Evolutionary conservation across 1,140 invertebrate genomes (phyloP).

Genomic region (Adoxophyes honmai): DNA sequence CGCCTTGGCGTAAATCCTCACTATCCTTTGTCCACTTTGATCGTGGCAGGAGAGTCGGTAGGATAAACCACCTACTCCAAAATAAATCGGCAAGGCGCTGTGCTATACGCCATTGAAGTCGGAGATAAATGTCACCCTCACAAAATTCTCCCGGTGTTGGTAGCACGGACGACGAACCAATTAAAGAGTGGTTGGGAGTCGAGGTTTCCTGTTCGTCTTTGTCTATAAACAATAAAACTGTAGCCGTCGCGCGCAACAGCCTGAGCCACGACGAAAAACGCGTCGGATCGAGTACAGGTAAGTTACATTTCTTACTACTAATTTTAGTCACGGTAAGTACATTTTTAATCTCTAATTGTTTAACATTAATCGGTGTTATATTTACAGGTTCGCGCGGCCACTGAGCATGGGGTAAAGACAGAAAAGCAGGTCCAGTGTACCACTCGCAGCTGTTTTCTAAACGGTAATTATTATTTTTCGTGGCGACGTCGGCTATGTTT

Average conservation of each 20-base stretch:
- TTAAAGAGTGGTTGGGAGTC: slow-evolving; percentile 33
- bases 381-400: too few relatives aligned
- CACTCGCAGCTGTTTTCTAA: too few relatives aligned
- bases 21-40: neutral
- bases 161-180: slow-evolving; percentile 20
- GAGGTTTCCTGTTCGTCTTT: too few relatives aligned
- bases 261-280: too few relatives aligned
- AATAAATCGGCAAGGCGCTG: slow-evolving; percentile 30
- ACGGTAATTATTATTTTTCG: neutral
- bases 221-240: too few relatives aligned
- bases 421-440: too few relatives aligned
- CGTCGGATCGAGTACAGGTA: too few relatives aligned
- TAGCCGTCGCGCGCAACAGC: too few relatives aligned
- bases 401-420: too few relatives aligned
- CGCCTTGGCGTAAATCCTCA: neutral
- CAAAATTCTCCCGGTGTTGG: slow-evolving; percentile 21
- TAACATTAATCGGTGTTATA: too few relatives aligned
- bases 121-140: slow-evolving; percentile 18
- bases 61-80: slow-evolving; percentile 28
- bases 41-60: slow-evolving; percentile 24
- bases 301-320: too few relatives aligned
- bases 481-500: neutral
- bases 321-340: slow-evolving; percentile 24
- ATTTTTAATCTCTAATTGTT: too few relatives aligned
- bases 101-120: slow-evolving; percentile 26